Percentiles rank a stretch among this genome's conserved stretches.
These are phyloP conservation scores for Gambusia affinis DNA, from an alignment of 2,113 vertebrate species.

Conservation along the genomic window DNA sequence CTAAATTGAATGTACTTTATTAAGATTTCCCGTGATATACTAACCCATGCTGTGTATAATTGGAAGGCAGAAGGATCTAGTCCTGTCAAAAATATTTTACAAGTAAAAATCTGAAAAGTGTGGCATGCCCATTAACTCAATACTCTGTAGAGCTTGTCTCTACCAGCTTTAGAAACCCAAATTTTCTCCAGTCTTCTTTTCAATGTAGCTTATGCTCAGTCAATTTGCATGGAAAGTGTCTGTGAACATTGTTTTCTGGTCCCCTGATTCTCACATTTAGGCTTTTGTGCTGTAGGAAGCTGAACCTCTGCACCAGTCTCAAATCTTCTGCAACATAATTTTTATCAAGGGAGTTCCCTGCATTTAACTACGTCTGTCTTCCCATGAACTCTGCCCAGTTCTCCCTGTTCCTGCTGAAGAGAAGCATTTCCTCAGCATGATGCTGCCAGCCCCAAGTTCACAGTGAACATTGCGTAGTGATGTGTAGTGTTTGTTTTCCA, in stretches of 20 bases:
- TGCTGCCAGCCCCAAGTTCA: neutral
- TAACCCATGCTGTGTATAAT: neutral
- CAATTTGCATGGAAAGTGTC: neutral
- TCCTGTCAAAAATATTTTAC: neutral
- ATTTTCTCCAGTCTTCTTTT: neutral
- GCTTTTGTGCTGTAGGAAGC: neutral
- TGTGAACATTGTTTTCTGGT: neutral
- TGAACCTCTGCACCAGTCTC: neutral
- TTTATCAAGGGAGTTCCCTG: neutral
- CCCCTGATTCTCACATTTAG: neutral
- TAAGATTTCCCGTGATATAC: neutral
- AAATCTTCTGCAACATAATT: neutral
- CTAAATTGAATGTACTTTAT: neutral
- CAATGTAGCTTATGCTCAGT: no score
- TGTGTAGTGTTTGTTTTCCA: neutral
- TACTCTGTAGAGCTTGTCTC: neutral
- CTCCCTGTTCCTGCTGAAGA: neutral
- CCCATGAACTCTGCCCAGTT: neutral
- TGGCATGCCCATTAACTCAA: neutral
- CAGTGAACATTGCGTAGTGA: neutral
- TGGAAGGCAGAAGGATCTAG: neutral
- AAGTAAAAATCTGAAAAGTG: neutral
- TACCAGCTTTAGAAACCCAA: neutral
- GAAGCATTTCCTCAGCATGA: neutral
- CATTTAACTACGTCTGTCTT: neutral